These are phyloP conservation scores for Troglohyphantes excavatus DNA, from an alignment of 2,888 invertebrate genomes.

Conservation along the genomic window DNA sequence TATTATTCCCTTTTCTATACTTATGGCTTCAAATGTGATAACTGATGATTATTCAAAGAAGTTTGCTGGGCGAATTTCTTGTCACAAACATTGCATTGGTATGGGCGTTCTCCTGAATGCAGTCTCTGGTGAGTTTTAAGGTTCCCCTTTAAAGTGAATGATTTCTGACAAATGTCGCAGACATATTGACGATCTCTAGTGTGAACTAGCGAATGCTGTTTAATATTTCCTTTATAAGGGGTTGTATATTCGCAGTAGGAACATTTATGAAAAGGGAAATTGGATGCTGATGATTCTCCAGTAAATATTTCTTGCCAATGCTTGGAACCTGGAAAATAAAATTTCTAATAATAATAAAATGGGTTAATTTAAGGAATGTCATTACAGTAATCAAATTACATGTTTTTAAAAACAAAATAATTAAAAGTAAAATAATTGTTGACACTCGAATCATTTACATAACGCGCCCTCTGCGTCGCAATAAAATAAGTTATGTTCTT, in stretches of 20 bases:
- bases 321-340: not conserved
- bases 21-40: not conserved
- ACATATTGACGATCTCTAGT: constrained; percentile 29
- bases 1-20: not conserved
- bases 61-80: constrained; percentile 1
- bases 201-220: constrained; percentile 17
- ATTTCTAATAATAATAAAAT: not conserved
- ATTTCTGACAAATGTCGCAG: constrained; percentile 21
- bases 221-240: constrained; percentile 26
- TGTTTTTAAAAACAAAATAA: too few relatives aligned
- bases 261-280: not conserved
- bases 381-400: too few relatives aligned
- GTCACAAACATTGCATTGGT: constrained; percentile 3
- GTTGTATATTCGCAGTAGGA: constrained; percentile 19
- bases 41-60: not conserved
- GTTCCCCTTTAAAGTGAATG: constrained; percentile 32
- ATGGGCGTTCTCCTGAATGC: constrained; percentile 30
- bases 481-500: too few relatives aligned
- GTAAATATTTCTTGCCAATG: not conserved
- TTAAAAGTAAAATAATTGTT: too few relatives aligned
- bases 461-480: too few relatives aligned
- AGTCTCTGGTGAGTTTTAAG: constrained; percentile 23
- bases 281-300: not conserved
- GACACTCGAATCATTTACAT: too few relatives aligned
- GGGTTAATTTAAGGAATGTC: not conserved